A percentile compares a stretch with the other conserved stretches of the same genome.
These are phyloP conservation scores for Caenorhabditis sp. DNA, from an alignment of 2,888 invertebrate genomes.

Conservation along the genomic window DNA sequence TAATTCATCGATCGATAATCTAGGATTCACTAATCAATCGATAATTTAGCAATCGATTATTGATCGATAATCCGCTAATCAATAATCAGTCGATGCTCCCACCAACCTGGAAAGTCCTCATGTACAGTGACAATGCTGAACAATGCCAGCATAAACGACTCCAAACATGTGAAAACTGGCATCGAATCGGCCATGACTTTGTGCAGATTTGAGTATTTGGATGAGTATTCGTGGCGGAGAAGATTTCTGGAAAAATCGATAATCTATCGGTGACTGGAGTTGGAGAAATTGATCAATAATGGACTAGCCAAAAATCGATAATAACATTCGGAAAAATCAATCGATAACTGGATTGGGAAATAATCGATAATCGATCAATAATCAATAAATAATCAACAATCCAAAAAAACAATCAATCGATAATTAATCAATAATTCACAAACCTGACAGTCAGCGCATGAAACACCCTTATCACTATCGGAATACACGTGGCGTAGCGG, in stretches of 20 bases:
- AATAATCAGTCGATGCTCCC: neutral
- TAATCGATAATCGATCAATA: too few species aligned
- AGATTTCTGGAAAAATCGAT: constrained; percentile 58
- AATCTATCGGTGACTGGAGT: neutral
- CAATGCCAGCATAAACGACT: constrained; percentile 73
- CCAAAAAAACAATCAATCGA: too few species aligned
- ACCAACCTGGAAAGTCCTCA: constrained; percentile 77
- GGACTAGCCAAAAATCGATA: neutral
- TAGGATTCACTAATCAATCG: too few species aligned
- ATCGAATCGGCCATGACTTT: constrained; percentile 64
- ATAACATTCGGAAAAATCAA: neutral
- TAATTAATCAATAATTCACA: too few species aligned
- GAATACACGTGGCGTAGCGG: constrained; percentile 76
- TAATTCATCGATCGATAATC: too few species aligned
- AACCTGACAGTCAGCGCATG: constrained; percentile 70
- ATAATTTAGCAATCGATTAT: too few species aligned
- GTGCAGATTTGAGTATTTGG: constrained; percentile 51
- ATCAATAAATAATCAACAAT: too few species aligned
- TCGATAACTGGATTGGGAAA: too few species aligned
- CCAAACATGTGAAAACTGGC: constrained; percentile 69
- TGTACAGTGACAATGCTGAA: constrained; percentile 81
- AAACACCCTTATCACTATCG: constrained; percentile 75
- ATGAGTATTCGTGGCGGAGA: constrained; percentile 50
- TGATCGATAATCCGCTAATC: too few species aligned
- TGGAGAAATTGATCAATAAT: too few species aligned